A percentile compares a stretch with the other conserved stretches of the same genome.
phyloP scores from a whole-genome alignment of 1,140 invertebrate species.

The Drosophila teissieri region DNA sequence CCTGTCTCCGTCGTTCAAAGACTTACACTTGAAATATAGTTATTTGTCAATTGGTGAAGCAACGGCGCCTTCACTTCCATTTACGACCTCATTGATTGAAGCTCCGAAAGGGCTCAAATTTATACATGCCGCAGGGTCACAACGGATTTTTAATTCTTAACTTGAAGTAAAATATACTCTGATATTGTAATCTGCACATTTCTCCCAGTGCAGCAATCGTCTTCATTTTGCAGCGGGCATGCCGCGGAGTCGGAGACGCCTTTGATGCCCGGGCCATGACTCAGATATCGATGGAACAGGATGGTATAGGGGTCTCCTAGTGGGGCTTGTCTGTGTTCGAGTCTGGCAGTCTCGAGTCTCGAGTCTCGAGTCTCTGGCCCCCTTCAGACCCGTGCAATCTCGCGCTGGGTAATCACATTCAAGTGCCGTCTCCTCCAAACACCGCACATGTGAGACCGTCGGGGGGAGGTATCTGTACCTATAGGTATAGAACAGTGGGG shows the following conservation, averaged over 20 bases:
- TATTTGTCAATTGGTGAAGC: too few relatives aligned
- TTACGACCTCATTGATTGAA: too few relatives aligned
- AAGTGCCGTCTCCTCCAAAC: constrained; percentile 61
- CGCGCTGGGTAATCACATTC: constrained; percentile 82
- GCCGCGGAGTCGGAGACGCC: constrained; percentile 74
- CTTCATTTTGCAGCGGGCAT: constrained; percentile 68
- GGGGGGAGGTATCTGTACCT: too few relatives aligned
- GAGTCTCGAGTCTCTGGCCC: constrained; percentile 48
- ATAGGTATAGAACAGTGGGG: not conserved
- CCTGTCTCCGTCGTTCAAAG: not conserved
- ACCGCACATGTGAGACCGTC: constrained; percentile 63
- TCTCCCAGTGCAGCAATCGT: constrained; percentile 52
- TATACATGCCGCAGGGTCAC: too few relatives aligned
- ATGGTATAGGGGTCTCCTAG: constrained; percentile 15
- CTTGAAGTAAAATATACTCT: too few relatives aligned
- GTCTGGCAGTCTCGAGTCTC: constrained; percentile 52
- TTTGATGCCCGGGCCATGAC: constrained; percentile 76
- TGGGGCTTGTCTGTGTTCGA: constrained; percentile 49
- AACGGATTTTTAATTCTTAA: not conserved
- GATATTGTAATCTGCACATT: not conserved
- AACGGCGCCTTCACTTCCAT: too few relatives aligned
- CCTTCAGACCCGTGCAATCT: constrained; percentile 49
- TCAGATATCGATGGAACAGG: constrained; percentile 48
- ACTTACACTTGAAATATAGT: constrained; percentile 3
- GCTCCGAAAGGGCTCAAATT: too few relatives aligned